A percentile compares a stretch with the other conserved stretches of the same genome.
Conservation (phyloP, 2,888 invertebrate genomes). For the Drosophila yooni region DNA sequence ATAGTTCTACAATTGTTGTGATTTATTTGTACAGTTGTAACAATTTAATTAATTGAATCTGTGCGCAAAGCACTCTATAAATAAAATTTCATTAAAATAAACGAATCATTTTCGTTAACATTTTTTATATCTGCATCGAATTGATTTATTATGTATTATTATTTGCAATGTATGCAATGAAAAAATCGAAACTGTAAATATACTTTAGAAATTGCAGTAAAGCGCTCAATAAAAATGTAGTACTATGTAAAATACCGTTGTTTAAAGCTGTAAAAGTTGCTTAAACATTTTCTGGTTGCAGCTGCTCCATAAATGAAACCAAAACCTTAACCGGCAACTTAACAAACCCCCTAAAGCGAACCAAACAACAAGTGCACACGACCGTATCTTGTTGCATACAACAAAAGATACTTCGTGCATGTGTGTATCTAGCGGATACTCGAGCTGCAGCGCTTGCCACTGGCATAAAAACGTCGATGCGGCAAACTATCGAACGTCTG, state of each 20-base stretch:
- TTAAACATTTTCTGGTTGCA: conserved; percentile 10
- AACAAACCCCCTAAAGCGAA: conserved; percentile 2
- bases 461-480: conserved; percentile 37
- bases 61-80: conserved; percentile 22
- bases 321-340: background rate
- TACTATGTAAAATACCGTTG: conserved; percentile 6
- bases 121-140: background rate
- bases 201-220: conserved; percentile 13
- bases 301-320: background rate
- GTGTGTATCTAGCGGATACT: conserved; percentile 42
- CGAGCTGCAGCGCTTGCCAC: conserved; percentile 33
- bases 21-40: conserved; percentile 29
- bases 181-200: conserved; percentile 13
- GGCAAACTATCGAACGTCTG: conserved; percentile 43
- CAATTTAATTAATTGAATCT: conserved; percentile 50
- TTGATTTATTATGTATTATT: conserved; percentile 20
- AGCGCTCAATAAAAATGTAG: conserved; percentile 37
- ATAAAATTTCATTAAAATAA: conserved; percentile 37
- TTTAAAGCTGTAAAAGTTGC: conserved; percentile 1
- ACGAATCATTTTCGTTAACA: conserved; percentile 20
- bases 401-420: conserved; percentile 12
- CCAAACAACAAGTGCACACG: conserved; percentile 5
- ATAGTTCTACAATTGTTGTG: conserved; percentile 28
- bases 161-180: conserved; percentile 24
- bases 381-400: conserved; percentile 25